Evolutionary conservation across 2,113 vertebrate genomes (phyloP).

Genomic region (Mus pahari): DNA sequence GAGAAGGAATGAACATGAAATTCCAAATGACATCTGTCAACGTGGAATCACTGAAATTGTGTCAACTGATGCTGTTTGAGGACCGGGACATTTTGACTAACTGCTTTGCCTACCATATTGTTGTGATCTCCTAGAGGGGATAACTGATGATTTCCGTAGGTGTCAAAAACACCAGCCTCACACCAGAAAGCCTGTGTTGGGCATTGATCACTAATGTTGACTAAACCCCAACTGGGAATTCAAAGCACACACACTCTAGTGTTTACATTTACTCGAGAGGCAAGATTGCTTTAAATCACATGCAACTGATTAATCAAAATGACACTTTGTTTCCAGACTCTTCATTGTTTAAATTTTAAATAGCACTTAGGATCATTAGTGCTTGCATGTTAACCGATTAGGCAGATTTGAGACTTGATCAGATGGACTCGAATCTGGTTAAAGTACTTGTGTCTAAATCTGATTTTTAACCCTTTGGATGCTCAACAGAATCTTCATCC

Average conservation of each 20-base stretch:
- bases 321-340: slow-evolving; percentile 22
- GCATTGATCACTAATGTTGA: slow-evolving; percentile 24
- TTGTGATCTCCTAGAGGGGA: slow-evolving; percentile 21
- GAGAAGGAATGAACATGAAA: slow-evolving; percentile 1
- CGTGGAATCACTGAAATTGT: background rate
- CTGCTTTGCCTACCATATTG: background rate
- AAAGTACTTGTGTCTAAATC: slow-evolving; percentile 31
- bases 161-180: slow-evolving; percentile 11
- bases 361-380: slow-evolving; percentile 39
- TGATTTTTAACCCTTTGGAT: slow-evolving; percentile 56
- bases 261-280: slow-evolving; percentile 58
- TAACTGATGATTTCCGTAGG: slow-evolving; percentile 20
- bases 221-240: background rate
- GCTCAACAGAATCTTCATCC: slow-evolving; percentile 44
- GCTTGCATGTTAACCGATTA: slow-evolving; percentile 11
- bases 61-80: background rate
- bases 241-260: background rate
- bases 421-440: slow-evolving; percentile 54
- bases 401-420: slow-evolving; percentile 23
- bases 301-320: slow-evolving; percentile 39
- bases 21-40: slow-evolving; percentile 6
- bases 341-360: slow-evolving; percentile 55
- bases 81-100: background rate
- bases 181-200: background rate
- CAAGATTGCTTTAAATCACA: slow-evolving; percentile 37